Conservation (phyloP, 37 sponge, comb jelly and placozoan genomes). For the Beroe forskalii region DNA sequence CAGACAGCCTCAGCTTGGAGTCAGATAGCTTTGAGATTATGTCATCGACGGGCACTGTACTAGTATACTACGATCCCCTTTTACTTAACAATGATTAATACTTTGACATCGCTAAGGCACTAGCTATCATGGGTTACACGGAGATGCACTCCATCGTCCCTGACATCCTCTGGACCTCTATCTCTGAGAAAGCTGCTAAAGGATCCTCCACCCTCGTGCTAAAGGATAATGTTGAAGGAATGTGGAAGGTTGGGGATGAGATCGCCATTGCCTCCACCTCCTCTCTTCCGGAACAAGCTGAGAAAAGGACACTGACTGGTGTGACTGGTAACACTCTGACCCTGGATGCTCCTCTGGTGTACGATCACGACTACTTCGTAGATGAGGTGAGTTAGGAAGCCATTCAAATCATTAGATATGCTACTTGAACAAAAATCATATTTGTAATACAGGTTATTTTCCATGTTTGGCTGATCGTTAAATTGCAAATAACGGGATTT, state of each 20-base stretch:
- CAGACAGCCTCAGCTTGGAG: no score
- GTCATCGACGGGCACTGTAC: no score
- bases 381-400: neutral
- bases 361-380: conserved; percentile 32
- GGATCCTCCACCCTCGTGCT: conserved; percentile 24
- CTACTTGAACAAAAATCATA: no score
- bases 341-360: conserved; percentile 41
- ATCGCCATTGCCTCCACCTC: conserved; percentile 87
- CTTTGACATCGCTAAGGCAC: no score
- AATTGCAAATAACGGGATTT: no score
- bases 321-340: conserved; percentile 64
- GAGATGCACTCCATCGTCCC: conserved; percentile 69
- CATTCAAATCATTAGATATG: no score
- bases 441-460: no score
- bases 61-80: no score
- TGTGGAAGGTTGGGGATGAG: conserved; percentile 67
- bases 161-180: neutral
- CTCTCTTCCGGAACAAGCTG: conserved; percentile 76
- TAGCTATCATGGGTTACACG: conserved; percentile 81
- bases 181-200: neutral
- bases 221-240: conserved; percentile 34
- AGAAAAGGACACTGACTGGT: conserved; percentile 67
- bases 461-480: no score
- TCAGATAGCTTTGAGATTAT: no score
- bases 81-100: no score